Base-by-base conservation (phyloP, 2,113 vertebrate genomes). In the Regulus satrapa region DNA sequence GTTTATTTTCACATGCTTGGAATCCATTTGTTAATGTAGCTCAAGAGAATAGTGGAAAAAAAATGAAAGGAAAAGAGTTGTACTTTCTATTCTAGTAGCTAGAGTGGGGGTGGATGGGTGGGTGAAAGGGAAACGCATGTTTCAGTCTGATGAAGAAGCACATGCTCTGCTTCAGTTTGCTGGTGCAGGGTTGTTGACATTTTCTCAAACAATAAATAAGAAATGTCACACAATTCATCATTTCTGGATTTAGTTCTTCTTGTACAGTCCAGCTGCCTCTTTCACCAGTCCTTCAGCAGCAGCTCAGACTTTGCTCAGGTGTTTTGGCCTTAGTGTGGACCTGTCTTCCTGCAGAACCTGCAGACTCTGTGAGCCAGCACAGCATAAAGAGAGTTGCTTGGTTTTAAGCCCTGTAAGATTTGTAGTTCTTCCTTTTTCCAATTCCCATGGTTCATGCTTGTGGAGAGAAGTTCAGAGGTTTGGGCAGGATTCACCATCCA, bases 121-220 rank as follows among this genome's bases (percentile, higher is more conserved):
- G 75, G 79, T 84, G 82, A 88, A 89, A 71, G 34, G 75, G 40
- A 94, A 93, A 92, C 0, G 5, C 13, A 29, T 66, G 75, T 80
- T 94, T 88, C 90, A 93, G 8, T 77, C 61, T 71, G 78, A 84
- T 80, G 73, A 92, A 92, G 71, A 29, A 77, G 40, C 72, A 90
- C 82, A 64, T 86, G 89, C 48, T 95, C 36, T 1, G 15, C 54
- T 76, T 55, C 61, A 21, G 3, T 72, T 95, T 80, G 79, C 34
- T 83, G 32, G 51, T 64, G 51, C 51, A 56, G 41, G 36, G 40
- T 38, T 88, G 68, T 55, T 87, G 71, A 68, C 32, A 72, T 91
- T 89, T 92, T 94, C 54, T 66, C 64, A 69, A 82, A 41, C 63
- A 68, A 49, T 68, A 79, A 76, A 48, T 78, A 48, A 76, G 54